Evolutionary conservation across 2,888 invertebrate species (phyloP).

Genomic region (Melieria omissa): DNA sequence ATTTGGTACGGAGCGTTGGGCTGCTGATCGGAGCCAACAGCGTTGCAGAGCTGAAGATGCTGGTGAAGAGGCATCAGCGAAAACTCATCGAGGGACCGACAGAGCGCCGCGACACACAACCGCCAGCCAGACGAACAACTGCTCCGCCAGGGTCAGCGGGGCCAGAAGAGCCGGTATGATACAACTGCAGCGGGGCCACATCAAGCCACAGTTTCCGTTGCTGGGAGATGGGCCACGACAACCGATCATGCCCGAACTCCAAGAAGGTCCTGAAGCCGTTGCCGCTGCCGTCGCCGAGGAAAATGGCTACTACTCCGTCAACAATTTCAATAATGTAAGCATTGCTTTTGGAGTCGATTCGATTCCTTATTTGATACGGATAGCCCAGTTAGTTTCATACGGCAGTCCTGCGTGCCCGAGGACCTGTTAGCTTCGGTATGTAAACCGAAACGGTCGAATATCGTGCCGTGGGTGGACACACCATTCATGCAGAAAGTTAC

Average conservation of each 20-base stretch:
- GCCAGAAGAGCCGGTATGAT: constrained; percentile 5
- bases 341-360: not conserved
- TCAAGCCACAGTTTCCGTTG: constrained; percentile 37
- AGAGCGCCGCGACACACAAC: too few species aligned
- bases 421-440: too few species aligned
- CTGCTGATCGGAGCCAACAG: constrained; percentile 9
- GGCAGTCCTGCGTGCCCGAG: too few species aligned
- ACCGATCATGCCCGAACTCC: constrained; percentile 35
- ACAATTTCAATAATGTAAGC: constrained; percentile 10
- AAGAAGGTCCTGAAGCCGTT: constrained; percentile 23
- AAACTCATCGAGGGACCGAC: constrained; percentile 15
- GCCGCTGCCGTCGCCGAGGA: constrained; percentile 13
- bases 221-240: constrained; percentile 31
- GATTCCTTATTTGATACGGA: too few species aligned
- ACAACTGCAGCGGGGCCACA: constrained; percentile 23
- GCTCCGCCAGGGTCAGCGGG: not conserved
- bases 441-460: too few species aligned
- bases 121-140: too few species aligned
- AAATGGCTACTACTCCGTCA: not conserved
- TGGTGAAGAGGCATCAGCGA: constrained; percentile 14
- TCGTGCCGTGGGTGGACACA: too few species aligned
- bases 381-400: too few species aligned
- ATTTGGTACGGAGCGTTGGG: constrained; percentile 10
- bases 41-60: constrained; percentile 10
- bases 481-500: too few species aligned